phyloP scores from a whole-genome alignment of 2,888 invertebrate genomes.

The Diabrotica balteata region DNA sequence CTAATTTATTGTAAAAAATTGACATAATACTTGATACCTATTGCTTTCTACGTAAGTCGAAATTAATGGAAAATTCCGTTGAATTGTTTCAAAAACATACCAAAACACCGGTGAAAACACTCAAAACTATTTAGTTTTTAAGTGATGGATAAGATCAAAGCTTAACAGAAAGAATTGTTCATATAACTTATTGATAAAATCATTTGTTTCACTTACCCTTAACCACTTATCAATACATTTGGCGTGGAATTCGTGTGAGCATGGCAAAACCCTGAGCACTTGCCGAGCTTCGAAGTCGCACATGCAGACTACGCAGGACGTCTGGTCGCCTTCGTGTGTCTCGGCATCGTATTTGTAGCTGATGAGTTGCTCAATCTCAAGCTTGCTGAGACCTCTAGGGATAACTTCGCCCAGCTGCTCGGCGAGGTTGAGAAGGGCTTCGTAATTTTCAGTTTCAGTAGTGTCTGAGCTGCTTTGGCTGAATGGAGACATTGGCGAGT shows the following conservation, averaged over 20 bases:
- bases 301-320: conserved; percentile 96
- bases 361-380: conserved; percentile 90
- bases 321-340: conserved; percentile 84
- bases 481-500: conserved; percentile 82
- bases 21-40: too few relatives aligned
- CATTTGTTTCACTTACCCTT: conserved; percentile 70
- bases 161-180: too few relatives aligned
- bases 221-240: conserved; percentile 98
- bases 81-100: too few relatives aligned
- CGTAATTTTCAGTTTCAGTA: conserved; percentile 75
- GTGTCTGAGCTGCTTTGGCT: conserved; percentile 69
- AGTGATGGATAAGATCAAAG: too few relatives aligned
- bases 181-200: too few relatives aligned
- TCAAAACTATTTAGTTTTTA: too few relatives aligned
- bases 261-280: conserved; percentile 88
- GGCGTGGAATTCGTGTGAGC: conserved; percentile 95
- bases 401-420: conserved; percentile 94
- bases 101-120: too few relatives aligned
- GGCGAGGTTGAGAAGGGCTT: conserved; percentile 88
- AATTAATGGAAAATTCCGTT: too few relatives aligned
- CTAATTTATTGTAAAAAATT: too few relatives aligned
- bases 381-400: conserved; percentile 84
- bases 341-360: conserved; percentile 85
- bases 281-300: conserved; percentile 94
- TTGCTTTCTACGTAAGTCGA: too few relatives aligned